A percentile compares a stretch with the other conserved stretches of the same genome.
Conservation (phyloP, 2,113 vertebrate genomes). For the Planiliza haematocheilus region DNA sequence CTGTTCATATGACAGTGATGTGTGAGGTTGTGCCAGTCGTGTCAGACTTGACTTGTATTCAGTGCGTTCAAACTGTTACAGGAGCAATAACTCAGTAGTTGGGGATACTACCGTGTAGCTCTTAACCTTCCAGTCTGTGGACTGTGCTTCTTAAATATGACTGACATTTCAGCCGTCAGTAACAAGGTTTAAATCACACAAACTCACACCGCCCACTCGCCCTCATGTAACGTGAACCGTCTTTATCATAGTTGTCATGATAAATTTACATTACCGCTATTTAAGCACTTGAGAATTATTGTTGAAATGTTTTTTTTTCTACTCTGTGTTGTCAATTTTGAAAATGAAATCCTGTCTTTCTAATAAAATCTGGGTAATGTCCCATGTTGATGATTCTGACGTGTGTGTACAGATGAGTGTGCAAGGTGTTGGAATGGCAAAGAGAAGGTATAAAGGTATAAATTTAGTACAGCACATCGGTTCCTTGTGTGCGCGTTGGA, state of each 20-base stretch:
- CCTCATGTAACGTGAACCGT: conserved; percentile 22
- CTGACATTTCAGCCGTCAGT: conserved; percentile 30
- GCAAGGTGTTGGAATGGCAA: conserved; percentile 6
- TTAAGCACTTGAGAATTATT: conserved; percentile 36
- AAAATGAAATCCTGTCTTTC: conserved; percentile 57
- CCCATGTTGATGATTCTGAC: conserved; percentile 9
- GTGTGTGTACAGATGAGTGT: neutral
- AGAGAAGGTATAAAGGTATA: conserved; percentile 20
- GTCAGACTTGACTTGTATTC: conserved; percentile 21
- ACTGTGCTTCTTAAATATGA: conserved; percentile 2
- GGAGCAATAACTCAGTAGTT: conserved; percentile 55
- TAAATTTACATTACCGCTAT: conserved; percentile 26
- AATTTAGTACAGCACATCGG: neutral
- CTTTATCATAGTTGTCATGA: conserved; percentile 32
- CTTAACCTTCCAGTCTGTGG: conserved; percentile 19
- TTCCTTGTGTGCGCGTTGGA: conserved; percentile 42
- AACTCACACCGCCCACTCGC: neutral
- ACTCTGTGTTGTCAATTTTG: conserved; percentile 54
- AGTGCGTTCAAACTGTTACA: conserved; percentile 23
- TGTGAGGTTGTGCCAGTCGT: conserved; percentile 19
- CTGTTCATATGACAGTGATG: conserved; percentile 30
- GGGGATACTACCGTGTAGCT: conserved; percentile 26
- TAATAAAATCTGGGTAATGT: conserved; percentile 66
- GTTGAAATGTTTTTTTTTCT: conserved; percentile 56
- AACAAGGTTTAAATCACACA: conserved; percentile 12